Conservation (phyloP, 2,797 vertebrate species). For the Eidolon dupreanum region DNA sequence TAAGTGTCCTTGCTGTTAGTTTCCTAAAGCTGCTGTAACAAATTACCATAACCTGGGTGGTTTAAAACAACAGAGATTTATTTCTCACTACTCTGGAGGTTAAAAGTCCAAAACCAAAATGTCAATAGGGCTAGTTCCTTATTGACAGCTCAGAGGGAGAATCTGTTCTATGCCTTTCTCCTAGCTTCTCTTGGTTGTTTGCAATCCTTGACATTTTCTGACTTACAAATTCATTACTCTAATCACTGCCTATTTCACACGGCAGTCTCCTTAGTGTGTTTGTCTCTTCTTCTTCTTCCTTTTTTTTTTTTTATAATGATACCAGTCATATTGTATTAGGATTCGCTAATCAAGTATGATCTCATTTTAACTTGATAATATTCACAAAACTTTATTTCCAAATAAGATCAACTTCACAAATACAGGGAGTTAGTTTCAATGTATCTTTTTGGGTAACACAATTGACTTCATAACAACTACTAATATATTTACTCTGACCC, state of each 20-base stretch:
- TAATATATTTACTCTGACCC: not conserved
- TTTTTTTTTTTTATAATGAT: not conserved
- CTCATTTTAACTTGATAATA: not conserved
- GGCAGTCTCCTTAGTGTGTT: not conserved
- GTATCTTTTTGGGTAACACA: not conserved
- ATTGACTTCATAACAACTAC: not conserved
- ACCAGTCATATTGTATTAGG: not conserved
- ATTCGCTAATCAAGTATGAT: not conserved
- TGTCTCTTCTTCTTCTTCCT: not conserved
- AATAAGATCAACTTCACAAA: not conserved
- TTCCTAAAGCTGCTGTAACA: not conserved
- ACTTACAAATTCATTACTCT: not conserved
- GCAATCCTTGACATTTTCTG: not conserved
- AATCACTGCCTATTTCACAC: not conserved
- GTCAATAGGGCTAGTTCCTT: not conserved
- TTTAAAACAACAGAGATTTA: not conserved
- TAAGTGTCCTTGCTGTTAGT: not conserved
- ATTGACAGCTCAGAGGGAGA: rapidly evolving
- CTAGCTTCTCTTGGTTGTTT: not conserved
- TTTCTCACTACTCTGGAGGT: not conserved
- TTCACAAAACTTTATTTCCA: not conserved
- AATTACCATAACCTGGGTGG: not conserved
- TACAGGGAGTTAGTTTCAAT: not conserved
- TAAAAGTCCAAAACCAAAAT: not conserved
- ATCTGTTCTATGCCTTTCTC: not conserved